Percentiles rank a stretch among this genome's conserved stretches.
Evolutionary conservation across 2,113 vertebrate species (phyloP).

Genomic region (Oncorhynchus mykiss): DNA sequence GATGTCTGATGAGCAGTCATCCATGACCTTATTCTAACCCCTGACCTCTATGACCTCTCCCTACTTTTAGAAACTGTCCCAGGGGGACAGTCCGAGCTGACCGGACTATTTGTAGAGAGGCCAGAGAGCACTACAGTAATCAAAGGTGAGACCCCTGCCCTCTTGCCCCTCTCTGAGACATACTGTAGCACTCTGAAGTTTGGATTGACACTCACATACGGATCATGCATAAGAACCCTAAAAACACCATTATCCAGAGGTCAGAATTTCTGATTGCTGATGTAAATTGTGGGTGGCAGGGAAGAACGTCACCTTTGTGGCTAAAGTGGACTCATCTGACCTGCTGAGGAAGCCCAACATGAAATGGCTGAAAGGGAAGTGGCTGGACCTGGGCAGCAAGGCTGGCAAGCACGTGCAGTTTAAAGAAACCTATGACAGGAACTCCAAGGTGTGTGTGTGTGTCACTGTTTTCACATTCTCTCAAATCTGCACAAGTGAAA

Average conservation of each 20-base stretch:
- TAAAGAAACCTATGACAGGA: conserved; percentile 82
- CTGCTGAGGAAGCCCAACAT: conserved; percentile 73
- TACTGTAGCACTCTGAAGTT: neutral
- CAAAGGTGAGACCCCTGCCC: conserved; percentile 63
- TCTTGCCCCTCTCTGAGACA: neutral
- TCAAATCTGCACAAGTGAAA: neutral
- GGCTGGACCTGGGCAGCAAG: conserved; percentile 85
- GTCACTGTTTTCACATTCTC: neutral
- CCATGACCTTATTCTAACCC: neutral
- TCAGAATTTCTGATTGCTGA: neutral
- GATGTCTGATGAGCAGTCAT: too few relatives aligned
- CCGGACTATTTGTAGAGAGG: conserved; percentile 76
- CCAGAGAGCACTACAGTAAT: conserved; percentile 70
- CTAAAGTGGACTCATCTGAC: conserved; percentile 78
- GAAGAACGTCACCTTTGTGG: conserved; percentile 68
- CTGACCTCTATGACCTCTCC: conserved; percentile 18
- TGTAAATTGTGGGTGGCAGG: conserved; percentile 60
- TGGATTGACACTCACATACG: neutral
- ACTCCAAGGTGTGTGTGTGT: conserved; percentile 67
- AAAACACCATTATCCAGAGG: neutral
- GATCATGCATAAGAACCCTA: neutral
- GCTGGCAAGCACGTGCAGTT: conserved; percentile 83
- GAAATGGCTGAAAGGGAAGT: conserved; percentile 94
- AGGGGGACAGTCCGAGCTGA: conserved; percentile 64
- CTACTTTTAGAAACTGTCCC: conserved; percentile 58